phyloP scores from a whole-genome alignment of 2,113 vertebrate species.

The Pampusana beccarii region DNA sequence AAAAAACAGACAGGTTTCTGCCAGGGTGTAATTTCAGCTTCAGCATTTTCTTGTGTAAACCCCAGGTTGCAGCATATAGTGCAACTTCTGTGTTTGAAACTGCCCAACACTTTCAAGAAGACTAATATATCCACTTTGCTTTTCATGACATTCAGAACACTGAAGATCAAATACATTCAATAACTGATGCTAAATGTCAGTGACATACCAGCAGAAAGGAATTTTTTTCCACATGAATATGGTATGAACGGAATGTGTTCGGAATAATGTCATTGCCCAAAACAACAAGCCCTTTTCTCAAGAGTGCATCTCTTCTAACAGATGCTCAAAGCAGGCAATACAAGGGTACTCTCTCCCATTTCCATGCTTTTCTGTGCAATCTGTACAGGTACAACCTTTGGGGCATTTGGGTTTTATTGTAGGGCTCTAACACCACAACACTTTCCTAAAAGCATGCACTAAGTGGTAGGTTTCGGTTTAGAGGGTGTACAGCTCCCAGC shows the following conservation, averaged over 20 bases:
- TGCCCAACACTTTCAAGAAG: not conserved
- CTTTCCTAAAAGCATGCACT: not conserved
- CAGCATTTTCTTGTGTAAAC: not conserved
- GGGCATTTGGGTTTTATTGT: not conserved
- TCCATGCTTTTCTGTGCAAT: not conserved
- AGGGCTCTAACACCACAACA: not conserved
- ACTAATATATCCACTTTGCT: not conserved
- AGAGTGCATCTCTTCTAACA: not conserved
- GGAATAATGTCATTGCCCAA: not conserved
- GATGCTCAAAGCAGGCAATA: not conserved
- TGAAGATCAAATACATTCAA: not conserved
- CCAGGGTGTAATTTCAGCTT: not conserved
- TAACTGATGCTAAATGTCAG: not conserved
- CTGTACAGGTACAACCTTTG: not conserved
- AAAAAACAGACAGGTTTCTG: not conserved
- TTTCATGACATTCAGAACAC: not conserved
- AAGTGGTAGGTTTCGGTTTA: not conserved
- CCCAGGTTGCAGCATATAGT: not conserved
- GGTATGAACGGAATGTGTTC: not conserved
- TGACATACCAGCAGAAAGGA: slow-evolving; percentile 27
- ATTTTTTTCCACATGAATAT: not conserved
- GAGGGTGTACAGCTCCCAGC: not conserved
- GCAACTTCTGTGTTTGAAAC: not conserved
- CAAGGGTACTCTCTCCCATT: not conserved
- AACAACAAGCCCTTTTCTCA: not conserved